Percentiles rank a stretch among this genome's conserved stretches.
Conservation (phyloP, 2,113 vertebrate species). For the Psephotus haematonotus region DNA sequence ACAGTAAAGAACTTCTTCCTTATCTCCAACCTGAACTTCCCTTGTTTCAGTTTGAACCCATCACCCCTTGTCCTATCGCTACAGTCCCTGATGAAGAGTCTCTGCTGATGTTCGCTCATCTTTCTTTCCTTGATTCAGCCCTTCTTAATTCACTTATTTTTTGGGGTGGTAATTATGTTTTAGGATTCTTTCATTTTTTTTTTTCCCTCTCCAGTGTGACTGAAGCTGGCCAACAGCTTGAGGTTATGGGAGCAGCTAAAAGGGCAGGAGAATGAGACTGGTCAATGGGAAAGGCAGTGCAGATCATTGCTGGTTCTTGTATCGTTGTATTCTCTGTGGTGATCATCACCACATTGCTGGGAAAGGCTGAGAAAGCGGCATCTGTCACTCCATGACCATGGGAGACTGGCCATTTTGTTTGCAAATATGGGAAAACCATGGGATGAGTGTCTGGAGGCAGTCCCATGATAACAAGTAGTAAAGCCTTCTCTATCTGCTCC, state of each 20-base stretch:
- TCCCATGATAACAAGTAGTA: background rate
- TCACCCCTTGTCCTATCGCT: background rate
- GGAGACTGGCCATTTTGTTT: background rate
- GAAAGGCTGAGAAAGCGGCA: background rate
- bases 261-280: background rate
- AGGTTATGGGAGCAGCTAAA: background rate
- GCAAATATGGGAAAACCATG: background rate
- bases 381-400: background rate
- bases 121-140: background rate
- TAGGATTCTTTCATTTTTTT: background rate
- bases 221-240: background rate
- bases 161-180: background rate
- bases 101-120: background rate
- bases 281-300: rapidly evolving
- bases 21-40: background rate
- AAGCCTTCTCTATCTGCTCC: background rate
- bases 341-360: background rate
- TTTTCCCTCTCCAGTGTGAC: background rate
- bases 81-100: background rate
- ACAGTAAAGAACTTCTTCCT: too few relatives aligned
- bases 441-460: background rate
- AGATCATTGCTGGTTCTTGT: background rate
- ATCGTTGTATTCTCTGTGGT: background rate
- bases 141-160: background rate
- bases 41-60: background rate